Percentiles rank a stretch among this genome's conserved stretches.
phyloP scores from a whole-genome alignment of 2,797 vertebrate species.

The Buceros bicornis region DNA sequence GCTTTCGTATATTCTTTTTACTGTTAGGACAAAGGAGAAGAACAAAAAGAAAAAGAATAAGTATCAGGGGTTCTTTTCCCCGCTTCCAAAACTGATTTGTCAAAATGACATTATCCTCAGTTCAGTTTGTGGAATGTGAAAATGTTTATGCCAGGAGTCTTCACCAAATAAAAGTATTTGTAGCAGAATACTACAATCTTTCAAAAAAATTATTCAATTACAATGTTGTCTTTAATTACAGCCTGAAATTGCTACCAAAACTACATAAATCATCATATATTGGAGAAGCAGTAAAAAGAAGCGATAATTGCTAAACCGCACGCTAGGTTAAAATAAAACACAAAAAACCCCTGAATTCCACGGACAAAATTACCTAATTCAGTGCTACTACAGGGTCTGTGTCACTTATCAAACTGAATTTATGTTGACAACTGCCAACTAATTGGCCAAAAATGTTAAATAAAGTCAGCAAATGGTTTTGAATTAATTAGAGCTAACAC shows the following conservation, averaged over 20 bases:
- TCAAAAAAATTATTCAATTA: not conserved
- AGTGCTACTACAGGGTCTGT: not conserved
- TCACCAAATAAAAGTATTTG: not conserved
- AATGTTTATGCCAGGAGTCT: not conserved
- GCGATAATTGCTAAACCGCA: not conserved
- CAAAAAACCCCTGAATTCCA: not conserved
- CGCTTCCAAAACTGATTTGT: not conserved
- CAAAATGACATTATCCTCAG: not conserved
- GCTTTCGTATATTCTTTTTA: slow-evolving; percentile 97
- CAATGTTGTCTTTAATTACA: not conserved
- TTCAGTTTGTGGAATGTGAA: not conserved
- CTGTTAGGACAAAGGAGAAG: slow-evolving; percentile 75
- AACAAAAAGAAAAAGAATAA: not conserved
- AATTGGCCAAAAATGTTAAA: not conserved
- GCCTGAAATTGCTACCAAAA: not conserved
- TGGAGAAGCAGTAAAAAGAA: not conserved
- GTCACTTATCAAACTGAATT: not conserved
- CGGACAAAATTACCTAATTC: not conserved
- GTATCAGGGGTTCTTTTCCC: not conserved
- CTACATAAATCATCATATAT: not conserved
- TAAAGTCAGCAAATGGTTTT: not conserved
- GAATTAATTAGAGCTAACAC: not conserved
- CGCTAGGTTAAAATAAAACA: not conserved
- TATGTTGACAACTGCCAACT: not conserved
- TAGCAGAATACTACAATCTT: not conserved